Conservation (phyloP, 2,113 vertebrate genomes). For the Hemiscyllium ocellatum region DNA sequence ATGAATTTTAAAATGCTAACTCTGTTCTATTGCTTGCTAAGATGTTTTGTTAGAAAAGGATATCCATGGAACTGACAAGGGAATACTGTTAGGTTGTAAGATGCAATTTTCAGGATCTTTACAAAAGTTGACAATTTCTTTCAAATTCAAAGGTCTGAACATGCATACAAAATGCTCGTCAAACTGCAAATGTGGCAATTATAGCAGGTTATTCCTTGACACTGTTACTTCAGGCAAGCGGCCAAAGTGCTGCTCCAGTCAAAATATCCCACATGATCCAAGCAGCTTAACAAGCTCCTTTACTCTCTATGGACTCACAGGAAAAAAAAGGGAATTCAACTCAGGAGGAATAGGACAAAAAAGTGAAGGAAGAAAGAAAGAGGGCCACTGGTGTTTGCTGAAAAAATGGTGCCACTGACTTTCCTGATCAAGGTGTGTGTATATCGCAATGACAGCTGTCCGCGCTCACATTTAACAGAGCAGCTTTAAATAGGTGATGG, state of each 20-base stretch:
- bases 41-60: slow-evolving; percentile 43
- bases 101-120: slow-evolving; percentile 82
- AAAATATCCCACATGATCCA: slow-evolving; percentile 93
- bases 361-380: slow-evolving; percentile 56
- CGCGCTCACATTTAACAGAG: slow-evolving; percentile 50
- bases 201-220: slow-evolving; percentile 93
- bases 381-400: slow-evolving; percentile 73
- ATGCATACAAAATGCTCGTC: slow-evolving; percentile 78
- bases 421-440: slow-evolving; percentile 77
- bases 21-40: slow-evolving; percentile 28
- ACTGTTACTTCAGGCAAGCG: slow-evolving; percentile 96
- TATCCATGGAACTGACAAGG: slow-evolving; percentile 63
- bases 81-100: slow-evolving; percentile 71
- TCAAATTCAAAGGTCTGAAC: slow-evolving; percentile 85
- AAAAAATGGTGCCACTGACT: slow-evolving; percentile 70
- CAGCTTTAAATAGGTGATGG: slow-evolving; percentile 53
- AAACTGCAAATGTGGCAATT: slow-evolving; percentile 97
- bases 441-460: slow-evolving; percentile 57
- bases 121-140: slow-evolving; percentile 79
- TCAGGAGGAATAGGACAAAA: slow-evolving; percentile 73
- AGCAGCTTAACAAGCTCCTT: slow-evolving; percentile 97
- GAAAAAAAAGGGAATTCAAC: slow-evolving; percentile 71
- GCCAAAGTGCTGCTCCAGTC: slow-evolving; percentile 88
- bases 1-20: slow-evolving; percentile 48
- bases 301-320: slow-evolving; percentile 66